Evolutionary conservation across 2,113 vertebrate species (phyloP).

Genomic region (Campylomormyrus tamandua): DNA sequence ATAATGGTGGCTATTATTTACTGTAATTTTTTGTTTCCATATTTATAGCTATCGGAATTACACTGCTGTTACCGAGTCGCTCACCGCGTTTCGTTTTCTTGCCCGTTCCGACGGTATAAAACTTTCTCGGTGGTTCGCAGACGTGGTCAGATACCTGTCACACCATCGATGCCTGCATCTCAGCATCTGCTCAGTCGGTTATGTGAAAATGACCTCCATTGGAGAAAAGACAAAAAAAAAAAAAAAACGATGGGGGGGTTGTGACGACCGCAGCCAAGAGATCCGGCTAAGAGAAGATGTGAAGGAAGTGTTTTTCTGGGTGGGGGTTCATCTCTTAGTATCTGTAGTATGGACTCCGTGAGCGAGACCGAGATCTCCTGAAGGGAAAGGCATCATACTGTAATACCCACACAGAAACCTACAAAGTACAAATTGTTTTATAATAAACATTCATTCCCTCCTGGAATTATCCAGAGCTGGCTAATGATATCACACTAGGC

Average conservation of each 20-base stretch:
- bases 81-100: background rate
- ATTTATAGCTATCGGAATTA: background rate
- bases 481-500: background rate
- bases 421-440: background rate
- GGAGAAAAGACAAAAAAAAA: background rate
- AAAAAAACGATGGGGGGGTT: background rate
- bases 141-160: background rate
- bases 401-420: background rate
- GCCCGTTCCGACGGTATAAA: background rate
- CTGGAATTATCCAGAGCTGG: background rate
- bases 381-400: background rate
- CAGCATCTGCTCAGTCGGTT: background rate
- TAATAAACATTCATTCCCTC: background rate
- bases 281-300: background rate
- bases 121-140: background rate
- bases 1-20: background rate
- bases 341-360: constrained; percentile 59
- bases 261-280: background rate
- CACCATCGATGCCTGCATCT: background rate
- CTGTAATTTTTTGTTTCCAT: background rate
- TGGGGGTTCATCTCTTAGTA: constrained; percentile 40
- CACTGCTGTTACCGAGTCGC: background rate
- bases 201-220: background rate
- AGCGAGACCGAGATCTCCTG: constrained; percentile 58
- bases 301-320: background rate